Base-by-base conservation (phyloP, 2,113 vertebrate genomes). In the Muntiacus muntjak region DNA sequence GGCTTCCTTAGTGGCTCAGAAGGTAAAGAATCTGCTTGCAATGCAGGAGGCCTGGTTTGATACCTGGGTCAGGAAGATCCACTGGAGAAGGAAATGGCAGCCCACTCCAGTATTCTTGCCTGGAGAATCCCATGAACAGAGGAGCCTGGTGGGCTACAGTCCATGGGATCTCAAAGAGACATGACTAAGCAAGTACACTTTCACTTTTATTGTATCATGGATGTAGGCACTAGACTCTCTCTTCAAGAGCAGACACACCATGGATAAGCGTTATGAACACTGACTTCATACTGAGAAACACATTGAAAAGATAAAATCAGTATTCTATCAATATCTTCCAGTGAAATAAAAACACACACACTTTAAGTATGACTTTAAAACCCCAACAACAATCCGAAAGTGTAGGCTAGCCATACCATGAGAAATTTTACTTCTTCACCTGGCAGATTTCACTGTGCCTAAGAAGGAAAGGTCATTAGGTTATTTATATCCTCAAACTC, bases 121-220 rank as follows among this genome's bases (percentile, higher is more conserved):
- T 76, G 40, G 21, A 76, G 12, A 76, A 43, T 15, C 12, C 40
- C 40, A 43, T 43, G 40, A 23, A 26, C 40, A 26, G 71, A 76
- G 71, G 71, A 76, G 36, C 36, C 23, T 43, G 23, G 30, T 0
- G 1, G 12, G 23, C 40, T 43, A 26, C 6, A 43, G 40, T 76
- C 40, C 40, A 76, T 43, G 2, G 12, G 40, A 40, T 76, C 0
- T 0, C 40, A 26, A 43, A 76, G 71, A 43, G 71, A 76, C 36
- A 74, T 0, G 1, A 40, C 21, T 25, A 23, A 71, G 67, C 67
- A 23, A 26, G 23, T 43, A 74, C 1, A 13, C 36, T 40, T 40
- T 40, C 9, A 23, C 19, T 40, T 71, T 71, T 26, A 17, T 9
- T 7, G 1, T 28, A 0, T n/a, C 12, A 3, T 47, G 17, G 10